Percentiles rank a stretch among this genome's conserved stretches.
Evolutionary conservation across 1,140 invertebrate genomes (phyloP).

Genomic region (Steinernema khuongi): DNA sequence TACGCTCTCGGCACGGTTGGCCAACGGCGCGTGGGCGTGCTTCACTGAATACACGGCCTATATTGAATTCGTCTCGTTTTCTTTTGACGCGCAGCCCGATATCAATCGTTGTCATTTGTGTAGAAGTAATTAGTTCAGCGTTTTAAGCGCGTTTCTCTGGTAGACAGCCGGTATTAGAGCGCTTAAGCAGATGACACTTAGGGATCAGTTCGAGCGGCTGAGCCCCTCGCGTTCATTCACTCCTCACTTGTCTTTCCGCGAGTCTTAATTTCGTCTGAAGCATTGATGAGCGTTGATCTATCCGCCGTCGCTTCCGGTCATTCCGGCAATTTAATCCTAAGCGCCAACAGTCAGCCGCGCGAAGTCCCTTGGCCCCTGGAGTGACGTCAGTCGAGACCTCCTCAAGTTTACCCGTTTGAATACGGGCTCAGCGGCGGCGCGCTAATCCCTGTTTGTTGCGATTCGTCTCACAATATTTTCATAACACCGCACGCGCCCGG

Average conservation of each 20-base stretch:
- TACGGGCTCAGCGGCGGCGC: background rate
- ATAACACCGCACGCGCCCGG: no score
- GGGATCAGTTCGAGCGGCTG: background rate
- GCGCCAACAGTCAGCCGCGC: no score
- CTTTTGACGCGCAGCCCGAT: background rate
- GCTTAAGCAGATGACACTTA: background rate
- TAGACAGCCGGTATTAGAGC: background rate
- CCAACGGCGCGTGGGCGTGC: background rate
- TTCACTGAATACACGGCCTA: slow-evolving; percentile 1
- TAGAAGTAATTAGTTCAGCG: background rate
- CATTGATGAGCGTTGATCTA: no score
- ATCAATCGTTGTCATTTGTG: slow-evolving; percentile 4
- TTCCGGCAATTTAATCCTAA: no score
- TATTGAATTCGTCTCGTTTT: slow-evolving; percentile 14
- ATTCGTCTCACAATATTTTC: no score
- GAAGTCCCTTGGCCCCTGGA: no score
- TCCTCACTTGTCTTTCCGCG: background rate
- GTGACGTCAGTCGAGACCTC: no score
- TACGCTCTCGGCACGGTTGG: background rate
- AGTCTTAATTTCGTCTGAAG: background rate
- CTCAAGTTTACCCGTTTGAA: background rate
- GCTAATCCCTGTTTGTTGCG: background rate
- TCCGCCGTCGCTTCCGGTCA: no score
- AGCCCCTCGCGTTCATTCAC: no score
- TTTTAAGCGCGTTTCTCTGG: background rate